A percentile compares a stretch with the other conserved stretches of the same genome.
Evolutionary conservation across 2,888 invertebrate species (phyloP).

Genomic region (Cheilosia impressa): DNA sequence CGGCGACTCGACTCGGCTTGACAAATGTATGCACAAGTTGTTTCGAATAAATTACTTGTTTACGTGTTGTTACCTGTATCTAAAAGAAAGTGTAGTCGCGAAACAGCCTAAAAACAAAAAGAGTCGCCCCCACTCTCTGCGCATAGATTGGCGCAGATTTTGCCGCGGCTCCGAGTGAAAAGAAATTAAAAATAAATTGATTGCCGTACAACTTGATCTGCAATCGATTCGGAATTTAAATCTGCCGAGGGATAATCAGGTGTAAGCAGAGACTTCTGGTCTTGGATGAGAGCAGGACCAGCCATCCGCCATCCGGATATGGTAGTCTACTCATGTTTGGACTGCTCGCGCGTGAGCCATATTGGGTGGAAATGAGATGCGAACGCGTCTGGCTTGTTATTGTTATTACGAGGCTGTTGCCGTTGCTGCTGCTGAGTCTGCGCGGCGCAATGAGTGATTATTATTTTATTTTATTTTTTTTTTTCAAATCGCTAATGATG

Average conservation of each 20-base stretch:
- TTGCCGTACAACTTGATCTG: constrained; percentile 22
- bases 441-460: constrained; percentile 53
- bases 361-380: constrained; percentile 54
- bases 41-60: constrained; percentile 54
- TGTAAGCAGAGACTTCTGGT: constrained; percentile 17
- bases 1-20: constrained; percentile 25
- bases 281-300: constrained; percentile 1
- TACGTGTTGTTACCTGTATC: constrained; percentile 49
- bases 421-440: constrained; percentile 6
- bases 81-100: constrained; percentile 69
- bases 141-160: constrained; percentile 18
- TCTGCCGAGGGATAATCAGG: constrained; percentile 39
- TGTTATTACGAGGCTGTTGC: constrained; percentile 42
- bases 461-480: constrained; percentile 26
- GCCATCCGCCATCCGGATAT: constrained; percentile 33
- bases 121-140: neutral
- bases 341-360: constrained; percentile 24
- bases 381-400: constrained; percentile 47
- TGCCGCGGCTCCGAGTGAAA: constrained; percentile 45
- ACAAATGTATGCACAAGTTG: constrained; percentile 61
- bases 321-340: constrained; percentile 47
- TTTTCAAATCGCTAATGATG: constrained; percentile 63
- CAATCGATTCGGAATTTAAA: constrained; percentile 28
- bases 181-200: constrained; percentile 40
- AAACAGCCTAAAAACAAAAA: constrained; percentile 30